Evolutionary conservation across 2,797 vertebrate genomes (phyloP), one percentile per base, ranked within the genome.

Genomic region (Poecilia wingei): DNA sequence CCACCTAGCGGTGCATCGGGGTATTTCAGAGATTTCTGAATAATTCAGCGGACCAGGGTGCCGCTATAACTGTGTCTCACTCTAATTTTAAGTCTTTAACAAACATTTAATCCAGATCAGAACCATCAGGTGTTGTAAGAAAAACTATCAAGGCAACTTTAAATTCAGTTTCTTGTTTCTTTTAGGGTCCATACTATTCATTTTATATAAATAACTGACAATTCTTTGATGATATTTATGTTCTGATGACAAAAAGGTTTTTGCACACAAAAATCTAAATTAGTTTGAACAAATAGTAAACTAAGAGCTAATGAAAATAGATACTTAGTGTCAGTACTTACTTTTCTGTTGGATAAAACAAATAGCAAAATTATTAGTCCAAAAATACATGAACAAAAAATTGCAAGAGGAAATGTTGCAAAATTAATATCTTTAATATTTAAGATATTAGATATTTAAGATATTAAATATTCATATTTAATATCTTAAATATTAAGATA

Each of bases 1-100:
- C 96, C 97, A 94, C 92, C 97, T 97, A 96, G 95, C 92, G 97
- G 94, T 86, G 31, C 73, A 55, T 75, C 46, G 20, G 80, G 46
- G 68, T 10, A 12, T 9, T 51, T 31, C 28, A 31, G 47, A n/a
- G 51, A 33, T 57, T 39, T 69, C 39, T 41, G 25, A 25, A 3
- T 46, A 57, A 61, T 7, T 74, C 31, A 55, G 33, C 2, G 16
- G 41, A 45, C 3, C 1, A 22, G 10, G 20, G 20, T 5, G 20
- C 1, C 6, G 2, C 36, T 10, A 8, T 25, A 5, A 68, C 39
- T 41, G 4, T 12, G 4, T 5, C 25, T 68, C 36, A 31, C 9
- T 16, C 16, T 12, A 3, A 18, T 41, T 13, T 41, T 41, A 68
- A 41, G 18, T 39, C 36, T 8, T 8, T 12, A 12, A 68, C 36